Conservation (phyloP, 2,113 vertebrate genomes). For the Eidolon helvum region DNA sequence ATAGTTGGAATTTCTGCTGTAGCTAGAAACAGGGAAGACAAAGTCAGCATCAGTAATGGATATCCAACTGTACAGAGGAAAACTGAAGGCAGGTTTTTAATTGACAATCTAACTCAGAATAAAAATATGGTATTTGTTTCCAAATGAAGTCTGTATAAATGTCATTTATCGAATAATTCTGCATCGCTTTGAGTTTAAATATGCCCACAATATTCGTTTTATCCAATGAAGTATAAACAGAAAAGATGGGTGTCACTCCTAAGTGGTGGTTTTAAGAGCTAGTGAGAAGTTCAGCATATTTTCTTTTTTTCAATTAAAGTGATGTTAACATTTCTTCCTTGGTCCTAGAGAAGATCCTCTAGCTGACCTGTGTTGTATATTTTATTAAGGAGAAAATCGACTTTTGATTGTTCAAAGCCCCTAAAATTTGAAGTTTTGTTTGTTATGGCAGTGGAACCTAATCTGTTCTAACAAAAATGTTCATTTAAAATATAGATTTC, state of each 20-base stretch:
- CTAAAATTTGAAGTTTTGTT: neutral
- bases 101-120: neutral
- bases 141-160: neutral
- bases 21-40: neutral
- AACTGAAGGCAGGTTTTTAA: neutral
- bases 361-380: neutral
- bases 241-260: neutral
- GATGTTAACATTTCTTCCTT: neutral
- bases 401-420: neutral
- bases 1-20: neutral
- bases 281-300: neutral
- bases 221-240: neutral
- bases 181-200: neutral
- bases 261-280: neutral
- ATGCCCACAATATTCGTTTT: neutral
- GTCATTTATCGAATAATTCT: neutral
- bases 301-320: neutral
- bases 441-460: neutral
- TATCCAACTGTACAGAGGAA: neutral
- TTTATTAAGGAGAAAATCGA: neutral
- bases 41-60: neutral
- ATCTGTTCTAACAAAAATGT: neutral
- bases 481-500: neutral
- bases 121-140: neutral
- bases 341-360: neutral